Evolutionary conservation across 2,888 invertebrate species (phyloP).

Genomic region (Xestobium rufovillosum): DNA sequence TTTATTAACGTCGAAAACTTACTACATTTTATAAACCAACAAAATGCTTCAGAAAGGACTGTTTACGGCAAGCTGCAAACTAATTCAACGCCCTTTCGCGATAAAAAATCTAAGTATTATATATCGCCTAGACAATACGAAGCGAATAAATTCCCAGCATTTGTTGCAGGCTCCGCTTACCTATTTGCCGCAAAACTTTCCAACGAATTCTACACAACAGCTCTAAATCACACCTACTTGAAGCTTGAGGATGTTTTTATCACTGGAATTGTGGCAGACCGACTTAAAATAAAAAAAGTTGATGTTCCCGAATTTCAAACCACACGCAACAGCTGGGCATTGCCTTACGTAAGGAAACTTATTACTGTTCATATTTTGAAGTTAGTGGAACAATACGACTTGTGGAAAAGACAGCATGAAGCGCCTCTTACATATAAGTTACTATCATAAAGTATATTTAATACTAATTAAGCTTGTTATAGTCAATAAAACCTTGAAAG

Average conservation of each 20-base stretch:
- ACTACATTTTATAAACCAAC: slow-evolving; percentile 51
- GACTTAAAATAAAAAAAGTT: slow-evolving; percentile 52
- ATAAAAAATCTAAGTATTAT: slow-evolving; percentile 72
- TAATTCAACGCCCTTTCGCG: slow-evolving; percentile 70
- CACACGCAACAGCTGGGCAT: slow-evolving; percentile 59
- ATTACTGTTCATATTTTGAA: slow-evolving; percentile 77
- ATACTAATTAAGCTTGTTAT: too few relatives aligned
- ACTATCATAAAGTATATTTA: too few relatives aligned
- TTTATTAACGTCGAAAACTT: slow-evolving; percentile 67
- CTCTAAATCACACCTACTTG: slow-evolving; percentile 58
- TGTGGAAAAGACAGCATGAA: too few relatives aligned
- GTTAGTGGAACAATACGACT: slow-evolving; percentile 71
- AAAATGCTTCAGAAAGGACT: slow-evolving; percentile 50
- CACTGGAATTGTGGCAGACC: slow-evolving; percentile 72
- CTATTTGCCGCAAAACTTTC: slow-evolving; percentile 62
- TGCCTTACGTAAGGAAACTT: slow-evolving; percentile 65
- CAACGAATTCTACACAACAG: slow-evolving; percentile 54
- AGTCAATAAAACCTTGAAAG: too few relatives aligned
- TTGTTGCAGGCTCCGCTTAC: slow-evolving; percentile 82
- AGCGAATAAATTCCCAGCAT: slow-evolving; percentile 64
- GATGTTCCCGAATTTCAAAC: slow-evolving; percentile 68
- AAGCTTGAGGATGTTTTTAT: slow-evolving; percentile 80
- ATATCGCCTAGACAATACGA: slow-evolving; percentile 63
- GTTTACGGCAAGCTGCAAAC: slow-evolving; percentile 71
- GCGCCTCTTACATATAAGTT: too few relatives aligned